Evolutionary conservation across 2,113 vertebrate genomes (phyloP).

Genomic region (Cyanoderma ruficeps): DNA sequence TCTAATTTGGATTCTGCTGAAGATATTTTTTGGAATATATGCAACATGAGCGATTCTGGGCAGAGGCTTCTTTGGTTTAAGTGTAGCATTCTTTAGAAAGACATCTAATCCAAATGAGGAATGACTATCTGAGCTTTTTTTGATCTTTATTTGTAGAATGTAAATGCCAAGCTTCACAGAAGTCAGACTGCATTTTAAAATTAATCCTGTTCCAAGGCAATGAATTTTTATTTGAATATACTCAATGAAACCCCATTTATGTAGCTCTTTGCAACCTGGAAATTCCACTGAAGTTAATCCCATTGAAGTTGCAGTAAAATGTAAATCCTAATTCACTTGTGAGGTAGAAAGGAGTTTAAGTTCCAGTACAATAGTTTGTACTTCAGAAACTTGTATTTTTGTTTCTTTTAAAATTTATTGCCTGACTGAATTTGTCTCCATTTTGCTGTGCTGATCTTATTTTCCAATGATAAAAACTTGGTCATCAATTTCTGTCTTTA

Average conservation of each 20-base stretch:
- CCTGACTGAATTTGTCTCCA: not conserved
- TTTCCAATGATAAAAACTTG: not conserved
- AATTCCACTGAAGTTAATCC: not conserved
- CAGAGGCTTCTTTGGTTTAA: not conserved
- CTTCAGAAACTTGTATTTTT: not conserved
- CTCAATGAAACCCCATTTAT: not conserved
- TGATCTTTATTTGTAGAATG: not conserved
- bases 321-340: not conserved
- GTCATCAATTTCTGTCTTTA: not conserved
- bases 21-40: not conserved
- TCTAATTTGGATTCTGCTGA: not conserved
- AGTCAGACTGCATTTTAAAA: slow-evolving; percentile 12
- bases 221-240: not conserved
- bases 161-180: not conserved
- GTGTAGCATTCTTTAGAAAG: not conserved
- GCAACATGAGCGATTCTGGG: not conserved
- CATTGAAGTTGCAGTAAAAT: not conserved
- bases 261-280: not conserved
- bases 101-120: not conserved
- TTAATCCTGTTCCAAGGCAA: not conserved
- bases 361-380: not conserved
- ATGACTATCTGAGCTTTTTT: not conserved
- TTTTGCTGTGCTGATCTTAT: not conserved
- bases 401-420: not conserved
- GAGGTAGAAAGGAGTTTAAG: not conserved